These are phyloP conservation scores for Heliangelus exortis DNA, from an alignment of 2,797 vertebrate genomes.

Conservation along the genomic window DNA sequence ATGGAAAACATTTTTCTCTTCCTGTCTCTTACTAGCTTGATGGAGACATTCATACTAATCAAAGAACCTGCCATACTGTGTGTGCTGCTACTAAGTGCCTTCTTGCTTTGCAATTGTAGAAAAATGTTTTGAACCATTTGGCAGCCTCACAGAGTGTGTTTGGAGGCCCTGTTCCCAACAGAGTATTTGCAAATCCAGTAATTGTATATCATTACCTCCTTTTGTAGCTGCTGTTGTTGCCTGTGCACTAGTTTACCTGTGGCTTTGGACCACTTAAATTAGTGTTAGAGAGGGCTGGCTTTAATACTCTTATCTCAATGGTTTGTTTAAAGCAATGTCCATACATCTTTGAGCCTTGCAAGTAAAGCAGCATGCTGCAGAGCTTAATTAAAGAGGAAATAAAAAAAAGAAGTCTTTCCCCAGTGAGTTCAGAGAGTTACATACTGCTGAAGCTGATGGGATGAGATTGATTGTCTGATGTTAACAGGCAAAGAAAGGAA, in stretches of 20 bases:
- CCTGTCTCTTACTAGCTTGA: background rate
- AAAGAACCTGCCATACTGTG: background rate
- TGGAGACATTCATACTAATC: background rate
- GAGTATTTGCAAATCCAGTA: conserved; percentile 30
- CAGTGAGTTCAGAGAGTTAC: background rate
- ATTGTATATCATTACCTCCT: conserved; percentile 39
- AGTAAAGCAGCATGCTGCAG: conserved; percentile 2
- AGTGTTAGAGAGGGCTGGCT: background rate
- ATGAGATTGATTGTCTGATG: conserved; percentile 21
- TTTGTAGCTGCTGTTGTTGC: conserved; percentile 1
- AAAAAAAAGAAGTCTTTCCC: background rate
- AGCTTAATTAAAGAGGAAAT: conserved; percentile 58
- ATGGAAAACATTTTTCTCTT: background rate
- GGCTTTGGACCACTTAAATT: background rate
- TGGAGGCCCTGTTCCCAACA: background rate
- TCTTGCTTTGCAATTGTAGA: background rate
- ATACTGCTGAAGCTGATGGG: conserved; percentile 33
- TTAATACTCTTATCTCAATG: conserved; percentile 17
- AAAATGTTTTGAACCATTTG: background rate
- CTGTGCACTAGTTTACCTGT: conserved; percentile 3
- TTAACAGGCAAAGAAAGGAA: conserved; percentile 16
- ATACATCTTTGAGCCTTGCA: conserved; percentile 7
- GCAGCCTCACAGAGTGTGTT: background rate
- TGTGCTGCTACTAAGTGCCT: background rate
- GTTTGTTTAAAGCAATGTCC: background rate